Percentiles rank a stretch among this genome's conserved stretches.
Evolutionary conservation across 2,797 vertebrate genomes (phyloP).

Genomic region (Pampus argenteus): DNA sequence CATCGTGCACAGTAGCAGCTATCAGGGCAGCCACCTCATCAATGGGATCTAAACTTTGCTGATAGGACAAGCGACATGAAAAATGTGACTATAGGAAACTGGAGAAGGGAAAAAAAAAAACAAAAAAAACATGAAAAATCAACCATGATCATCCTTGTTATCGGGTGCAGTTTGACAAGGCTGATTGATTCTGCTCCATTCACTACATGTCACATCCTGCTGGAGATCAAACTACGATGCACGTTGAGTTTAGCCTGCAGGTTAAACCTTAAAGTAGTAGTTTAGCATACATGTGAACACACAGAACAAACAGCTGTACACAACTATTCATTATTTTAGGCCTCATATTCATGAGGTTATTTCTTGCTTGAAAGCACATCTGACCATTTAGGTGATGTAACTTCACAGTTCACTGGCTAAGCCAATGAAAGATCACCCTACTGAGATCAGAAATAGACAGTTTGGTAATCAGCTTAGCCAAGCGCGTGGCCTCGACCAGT

Average conservation of each 20-base stretch:
- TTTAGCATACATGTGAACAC: neutral
- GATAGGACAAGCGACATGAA: conserved; percentile 25
- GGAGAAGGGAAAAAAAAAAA: no score
- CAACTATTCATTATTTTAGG: neutral
- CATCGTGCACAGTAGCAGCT: conserved; percentile 94
- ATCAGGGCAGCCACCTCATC: conserved; percentile 95
- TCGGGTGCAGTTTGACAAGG: neutral
- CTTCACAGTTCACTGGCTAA: conserved; percentile 54
- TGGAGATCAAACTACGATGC: neutral
- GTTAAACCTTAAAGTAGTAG: neutral
- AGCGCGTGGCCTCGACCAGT: conserved; percentile 33
- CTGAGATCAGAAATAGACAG: conserved; percentile 74
- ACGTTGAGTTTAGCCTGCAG: neutral
- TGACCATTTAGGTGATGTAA: conserved; percentile 53
- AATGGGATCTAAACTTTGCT: conserved; percentile 94
- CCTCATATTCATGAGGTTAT: neutral
- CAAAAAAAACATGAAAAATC: neutral
- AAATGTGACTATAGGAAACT: neutral
- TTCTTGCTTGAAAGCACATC: neutral
- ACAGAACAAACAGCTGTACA: neutral
- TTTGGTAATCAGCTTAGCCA: conserved; percentile 76
- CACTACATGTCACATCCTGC: neutral
- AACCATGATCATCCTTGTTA: neutral
- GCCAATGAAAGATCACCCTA: conserved; percentile 70
- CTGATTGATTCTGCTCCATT: neutral